Conservation (phyloP, 2,113 vertebrate species). For the Microtus oregoni region DNA sequence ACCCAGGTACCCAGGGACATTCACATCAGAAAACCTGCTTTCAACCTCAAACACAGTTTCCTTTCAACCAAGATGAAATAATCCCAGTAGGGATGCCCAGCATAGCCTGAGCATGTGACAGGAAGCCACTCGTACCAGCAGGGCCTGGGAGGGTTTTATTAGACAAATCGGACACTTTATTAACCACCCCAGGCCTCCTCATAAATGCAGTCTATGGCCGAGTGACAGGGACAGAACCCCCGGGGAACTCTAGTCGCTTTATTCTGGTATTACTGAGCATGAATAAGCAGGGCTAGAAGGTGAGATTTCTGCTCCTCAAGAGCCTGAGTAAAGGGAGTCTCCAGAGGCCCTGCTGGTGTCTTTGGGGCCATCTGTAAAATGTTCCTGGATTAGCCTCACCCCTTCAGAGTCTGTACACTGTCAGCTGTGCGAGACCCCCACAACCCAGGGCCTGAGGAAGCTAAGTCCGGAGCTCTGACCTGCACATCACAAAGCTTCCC, state of each 20-base stretch:
- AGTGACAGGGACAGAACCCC: not conserved
- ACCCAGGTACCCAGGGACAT: not conserved
- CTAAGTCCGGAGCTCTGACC: not conserved
- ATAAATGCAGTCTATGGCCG: not conserved
- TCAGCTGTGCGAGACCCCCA: not conserved
- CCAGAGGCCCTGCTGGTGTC: constrained; percentile 12
- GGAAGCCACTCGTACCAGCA: not conserved
- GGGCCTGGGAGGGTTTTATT: constrained; percentile 33
- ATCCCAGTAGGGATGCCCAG: not conserved
- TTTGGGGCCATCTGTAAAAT: not conserved
- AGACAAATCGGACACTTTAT: constrained; percentile 39
- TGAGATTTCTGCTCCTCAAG: not conserved
- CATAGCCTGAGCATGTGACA: not conserved
- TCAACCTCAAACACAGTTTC: constrained; percentile 26
- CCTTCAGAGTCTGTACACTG: not conserved
- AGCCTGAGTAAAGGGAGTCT: constrained; percentile 11
- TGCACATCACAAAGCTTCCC: not conserved
- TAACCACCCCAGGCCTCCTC: constrained; percentile 49
- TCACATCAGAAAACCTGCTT: constrained; percentile 10
- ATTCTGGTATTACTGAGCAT: constrained; percentile 25
- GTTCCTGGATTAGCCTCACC: not conserved
- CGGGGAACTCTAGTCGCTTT: not conserved
- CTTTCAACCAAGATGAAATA: constrained; percentile 56
- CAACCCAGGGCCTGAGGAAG: not conserved
- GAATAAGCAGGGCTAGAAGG: not conserved